Conservation (phyloP, 2,797 vertebrate species). For the Cygnus olor region DNA sequence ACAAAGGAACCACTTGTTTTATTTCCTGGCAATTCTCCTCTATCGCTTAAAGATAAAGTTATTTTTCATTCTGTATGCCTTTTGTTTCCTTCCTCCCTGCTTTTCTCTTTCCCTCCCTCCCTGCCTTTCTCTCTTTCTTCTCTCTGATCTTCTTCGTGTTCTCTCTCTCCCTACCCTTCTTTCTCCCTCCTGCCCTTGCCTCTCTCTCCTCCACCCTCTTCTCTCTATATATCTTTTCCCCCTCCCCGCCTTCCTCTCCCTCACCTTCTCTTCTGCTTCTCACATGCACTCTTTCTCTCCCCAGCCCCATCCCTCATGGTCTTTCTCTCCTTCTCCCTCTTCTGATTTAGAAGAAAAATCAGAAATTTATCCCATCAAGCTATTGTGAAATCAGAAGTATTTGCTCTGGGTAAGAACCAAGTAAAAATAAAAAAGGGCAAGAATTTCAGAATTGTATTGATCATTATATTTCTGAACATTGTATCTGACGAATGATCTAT, state of each 20-base stretch:
- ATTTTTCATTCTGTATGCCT: neutral
- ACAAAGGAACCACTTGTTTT: neutral
- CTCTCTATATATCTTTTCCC: neutral
- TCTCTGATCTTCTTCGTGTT: too few species aligned
- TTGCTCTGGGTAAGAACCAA: neutral
- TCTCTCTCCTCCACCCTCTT: neutral
- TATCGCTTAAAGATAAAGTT: neutral
- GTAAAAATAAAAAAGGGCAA: neutral
- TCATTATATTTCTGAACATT: neutral
- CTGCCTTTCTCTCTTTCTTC: neutral
- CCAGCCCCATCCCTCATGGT: fast-evolving
- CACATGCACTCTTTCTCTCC: neutral
- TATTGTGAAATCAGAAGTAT: neutral
- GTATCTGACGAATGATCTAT: neutral
- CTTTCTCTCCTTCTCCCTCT: neutral
- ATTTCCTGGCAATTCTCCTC: neutral
- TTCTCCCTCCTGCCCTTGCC: too few species aligned
- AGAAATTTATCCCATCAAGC: neutral
- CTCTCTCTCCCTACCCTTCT: too few species aligned
- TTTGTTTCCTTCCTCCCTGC: neutral
- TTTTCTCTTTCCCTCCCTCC: neutral
- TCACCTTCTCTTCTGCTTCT: neutral
- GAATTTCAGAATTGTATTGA: neutral
- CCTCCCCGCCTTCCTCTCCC: neutral
- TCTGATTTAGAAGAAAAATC: neutral